Percentiles rank a stretch among this genome's conserved stretches.
Evolutionary conservation across 2,113 vertebrate genomes (phyloP).

Genomic region (Gasterosteus nipponicus): DNA sequence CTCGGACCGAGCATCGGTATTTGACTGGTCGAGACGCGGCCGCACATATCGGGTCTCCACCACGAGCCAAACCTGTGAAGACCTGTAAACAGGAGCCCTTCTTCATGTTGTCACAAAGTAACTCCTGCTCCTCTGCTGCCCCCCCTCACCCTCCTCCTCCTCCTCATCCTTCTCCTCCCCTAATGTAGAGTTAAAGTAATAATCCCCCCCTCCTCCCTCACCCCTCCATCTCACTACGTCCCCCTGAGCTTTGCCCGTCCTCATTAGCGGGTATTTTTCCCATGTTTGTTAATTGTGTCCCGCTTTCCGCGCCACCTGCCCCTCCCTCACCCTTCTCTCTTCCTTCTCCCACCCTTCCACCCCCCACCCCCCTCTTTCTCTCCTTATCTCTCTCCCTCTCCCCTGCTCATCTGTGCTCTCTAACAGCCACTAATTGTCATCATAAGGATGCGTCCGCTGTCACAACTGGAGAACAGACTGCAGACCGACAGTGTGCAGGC

Average conservation of each 20-base stretch:
- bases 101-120: constrained; percentile 55
- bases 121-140: constrained; percentile 23
- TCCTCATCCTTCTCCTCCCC: constrained; percentile 23
- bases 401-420: constrained; percentile 77
- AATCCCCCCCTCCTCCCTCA: constrained; percentile 46
- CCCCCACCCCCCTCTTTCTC: background rate
- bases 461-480: constrained; percentile 85
- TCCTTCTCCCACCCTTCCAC: background rate
- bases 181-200: constrained; percentile 62
- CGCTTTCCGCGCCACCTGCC: constrained; percentile 75
- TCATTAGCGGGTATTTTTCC: constrained; percentile 82
- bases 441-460: constrained; percentile 83
- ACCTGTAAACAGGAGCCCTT: background rate
- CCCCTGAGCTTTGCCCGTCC: constrained; percentile 72
- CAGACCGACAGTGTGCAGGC: constrained; percentile 79
- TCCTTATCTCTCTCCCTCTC: constrained; percentile 17
- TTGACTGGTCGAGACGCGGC: background rate
- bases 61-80: background rate
- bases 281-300: constrained; percentile 83
- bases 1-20: background rate
- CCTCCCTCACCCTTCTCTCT: constrained; percentile 16
- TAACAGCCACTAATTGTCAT: constrained; percentile 85
- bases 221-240: constrained; percentile 53
- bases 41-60: background rate
- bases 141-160: background rate